phyloP scores from a whole-genome alignment of 1,140 invertebrate genomes.

The Drosophila bifasciata region DNA sequence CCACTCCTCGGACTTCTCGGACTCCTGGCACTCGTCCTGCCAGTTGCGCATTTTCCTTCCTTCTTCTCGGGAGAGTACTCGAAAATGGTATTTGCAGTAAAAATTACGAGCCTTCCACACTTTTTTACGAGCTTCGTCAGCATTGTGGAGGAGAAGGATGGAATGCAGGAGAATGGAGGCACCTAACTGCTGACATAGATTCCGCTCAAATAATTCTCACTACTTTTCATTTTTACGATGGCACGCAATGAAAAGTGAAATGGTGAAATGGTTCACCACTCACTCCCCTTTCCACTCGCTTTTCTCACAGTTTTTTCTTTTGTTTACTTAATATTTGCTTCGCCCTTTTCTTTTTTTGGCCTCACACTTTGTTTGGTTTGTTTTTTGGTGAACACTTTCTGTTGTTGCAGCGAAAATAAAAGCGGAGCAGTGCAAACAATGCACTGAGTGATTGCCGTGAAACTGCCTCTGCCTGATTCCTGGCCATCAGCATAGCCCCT shows the following conservation, averaged over 20 bases:
- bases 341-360: constrained; percentile 23
- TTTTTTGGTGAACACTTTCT: constrained; percentile 29
- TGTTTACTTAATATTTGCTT: constrained; percentile 65
- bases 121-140: constrained; percentile 39
- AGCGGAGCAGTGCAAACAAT: constrained; percentile 61
- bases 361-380: constrained; percentile 6
- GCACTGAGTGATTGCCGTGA: constrained; percentile 59
- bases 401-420: constrained; percentile 65
- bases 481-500: constrained; percentile 1
- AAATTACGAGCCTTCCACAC: constrained; percentile 28
- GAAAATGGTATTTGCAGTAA: constrained; percentile 15
- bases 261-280: constrained; percentile 20
- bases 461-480: constrained; percentile 41
- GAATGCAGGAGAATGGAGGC: not conserved
- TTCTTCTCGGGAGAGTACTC: too few relatives aligned
- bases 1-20: too few relatives aligned
- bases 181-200: constrained; percentile 72
- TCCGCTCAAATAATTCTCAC: constrained; percentile 69
- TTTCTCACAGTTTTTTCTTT: constrained; percentile 46
- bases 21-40: constrained; percentile 8
- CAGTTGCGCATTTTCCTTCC: constrained; percentile 23
- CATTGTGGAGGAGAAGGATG: not conserved
- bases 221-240: constrained; percentile 73
- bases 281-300: constrained; percentile 10
- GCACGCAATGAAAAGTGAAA: constrained; percentile 66